Evolutionary conservation across 2,113 vertebrate genomes (phyloP), one percentile per base, ranked within the genome.

Genomic region (Poeciliopsis occidentalis): DNA sequence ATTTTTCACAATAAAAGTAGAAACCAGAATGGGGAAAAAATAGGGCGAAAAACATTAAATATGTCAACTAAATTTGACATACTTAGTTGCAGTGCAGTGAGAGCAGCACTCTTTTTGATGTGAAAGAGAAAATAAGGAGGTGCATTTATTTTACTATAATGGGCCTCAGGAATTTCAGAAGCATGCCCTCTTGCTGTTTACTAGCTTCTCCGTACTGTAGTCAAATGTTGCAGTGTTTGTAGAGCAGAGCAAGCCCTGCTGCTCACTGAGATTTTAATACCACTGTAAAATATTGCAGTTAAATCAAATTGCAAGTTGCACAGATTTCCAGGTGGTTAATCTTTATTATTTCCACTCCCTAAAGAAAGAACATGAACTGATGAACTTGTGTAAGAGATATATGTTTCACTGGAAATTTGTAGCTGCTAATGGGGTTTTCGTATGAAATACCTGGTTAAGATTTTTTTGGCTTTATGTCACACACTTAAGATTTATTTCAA

Each of bases 41-140:
- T 32, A 22, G 12, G 27, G 26, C 22, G 4, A 57, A 73, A 70
- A 80, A 70, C 27, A 64, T 24, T 32, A 32, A 32, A 32, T 8
- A 32, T 32, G 32, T 32, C 32, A 32, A 32, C 32, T 7, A 32
- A 60, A 62, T 60, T 54, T 37, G 68, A 80, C 62, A 72, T 90
- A 76, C 51, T 82, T 91, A 77, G 93, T 94, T 73, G 86, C 51
- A 37, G 73, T 76, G 89, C 60, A 91, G 77, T 87, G 92, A 94
- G 64, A 87, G 85, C 79, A 26, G 3, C 57, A 67, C 68, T 63
- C 85, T 84, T 80, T 78, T 87, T 30, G 84, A 90, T 88, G 80
- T 75, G 1, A 64, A 26, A 44, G 34, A 64, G 44, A 92, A 85
- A 87, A 93, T 86, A 86, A 82, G 79, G 76, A 13, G 62, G 57